Conservation (phyloP, 2,797 vertebrate species). For the Craterocephalus amniculus region DNA sequence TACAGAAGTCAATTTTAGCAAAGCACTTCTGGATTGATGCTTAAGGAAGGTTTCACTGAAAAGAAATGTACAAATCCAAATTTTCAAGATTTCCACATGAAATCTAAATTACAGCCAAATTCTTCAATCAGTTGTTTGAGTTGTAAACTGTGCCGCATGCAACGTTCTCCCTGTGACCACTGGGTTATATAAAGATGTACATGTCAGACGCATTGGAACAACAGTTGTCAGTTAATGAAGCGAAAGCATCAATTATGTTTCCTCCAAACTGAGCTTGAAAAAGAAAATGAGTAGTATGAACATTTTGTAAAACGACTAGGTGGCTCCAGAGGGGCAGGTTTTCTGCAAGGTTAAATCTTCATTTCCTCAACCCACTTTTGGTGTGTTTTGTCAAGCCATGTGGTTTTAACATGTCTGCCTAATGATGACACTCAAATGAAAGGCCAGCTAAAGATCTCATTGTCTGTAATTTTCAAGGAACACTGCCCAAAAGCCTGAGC, state of each 20-base stretch:
- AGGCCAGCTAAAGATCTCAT: slow-evolving; percentile 59
- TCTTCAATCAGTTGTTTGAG: neutral
- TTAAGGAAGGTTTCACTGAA: neutral
- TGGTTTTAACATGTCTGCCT: slow-evolving; percentile 56
- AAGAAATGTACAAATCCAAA: neutral
- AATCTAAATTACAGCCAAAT: neutral
- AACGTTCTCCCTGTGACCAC: neutral
- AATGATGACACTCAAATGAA: slow-evolving; percentile 75
- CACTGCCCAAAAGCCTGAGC: slow-evolving; percentile 30
- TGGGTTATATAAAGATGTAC: slow-evolving; percentile 20
- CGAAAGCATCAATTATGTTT: slow-evolving; percentile 23
- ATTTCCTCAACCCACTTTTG: slow-evolving; percentile 34
- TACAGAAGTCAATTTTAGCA: neutral
- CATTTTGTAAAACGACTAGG: slow-evolving; percentile 1
- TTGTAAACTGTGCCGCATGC: slow-evolving; percentile 11
- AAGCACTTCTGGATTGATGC: neutral
- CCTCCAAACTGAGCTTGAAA: slow-evolving; percentile 16
- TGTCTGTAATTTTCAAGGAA: slow-evolving; percentile 69
- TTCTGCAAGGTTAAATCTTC: slow-evolving; percentile 31
- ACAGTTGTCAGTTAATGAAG: slow-evolving; percentile 15
- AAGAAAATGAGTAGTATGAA: slow-evolving; percentile 22
- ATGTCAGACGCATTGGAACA: slow-evolving; percentile 25
- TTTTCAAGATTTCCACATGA: neutral
- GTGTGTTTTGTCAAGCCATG: slow-evolving; percentile 28
- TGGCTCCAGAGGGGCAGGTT: slow-evolving; percentile 23